Evolutionary conservation across 2,113 vertebrate genomes (phyloP).

Genomic region (Parus major): DNA sequence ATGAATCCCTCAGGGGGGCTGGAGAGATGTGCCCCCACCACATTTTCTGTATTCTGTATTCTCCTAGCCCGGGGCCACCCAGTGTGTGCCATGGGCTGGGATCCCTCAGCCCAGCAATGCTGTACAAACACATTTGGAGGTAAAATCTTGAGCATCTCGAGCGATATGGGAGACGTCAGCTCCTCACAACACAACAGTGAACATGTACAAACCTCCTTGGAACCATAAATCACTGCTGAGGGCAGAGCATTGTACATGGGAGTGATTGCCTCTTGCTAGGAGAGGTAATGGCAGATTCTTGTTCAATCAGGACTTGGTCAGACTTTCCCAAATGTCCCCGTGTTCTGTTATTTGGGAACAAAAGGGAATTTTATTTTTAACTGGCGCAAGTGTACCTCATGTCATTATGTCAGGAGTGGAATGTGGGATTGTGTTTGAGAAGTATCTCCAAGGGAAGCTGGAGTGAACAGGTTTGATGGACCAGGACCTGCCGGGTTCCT

Average conservation of each 20-base stretch:
- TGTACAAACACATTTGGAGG: neutral
- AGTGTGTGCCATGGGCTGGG: fast-evolving
- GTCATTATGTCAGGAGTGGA: neutral
- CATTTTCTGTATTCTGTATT: neutral
- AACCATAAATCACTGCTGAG: neutral
- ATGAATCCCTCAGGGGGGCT: neutral
- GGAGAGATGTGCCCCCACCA: fast-evolving
- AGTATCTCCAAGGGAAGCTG: neutral
- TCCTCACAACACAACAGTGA: neutral
- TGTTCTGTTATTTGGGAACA: neutral
- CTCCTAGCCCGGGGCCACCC: neutral
- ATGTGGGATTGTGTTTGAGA: neutral
- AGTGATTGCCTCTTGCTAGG: neutral
- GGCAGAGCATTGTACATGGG: neutral
- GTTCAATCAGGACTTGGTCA: constrained; percentile 33
- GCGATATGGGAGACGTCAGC: fast-evolving
- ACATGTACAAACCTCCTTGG: neutral
- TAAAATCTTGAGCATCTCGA: neutral
- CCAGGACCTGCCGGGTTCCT: neutral
- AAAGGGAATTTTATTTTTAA: constrained; percentile 45
- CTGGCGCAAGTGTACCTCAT: neutral
- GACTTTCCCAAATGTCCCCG: neutral
- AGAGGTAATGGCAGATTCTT: neutral
- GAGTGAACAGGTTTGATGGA: constrained; percentile 21
- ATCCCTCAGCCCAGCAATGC: neutral